A percentile compares a stretch with the other conserved stretches of the same genome.
These are phyloP conservation scores for Holothuria glaberrima DNA, from an alignment of 35 echinoderm and acorn worm genomes.

Conservation along the genomic window DNA sequence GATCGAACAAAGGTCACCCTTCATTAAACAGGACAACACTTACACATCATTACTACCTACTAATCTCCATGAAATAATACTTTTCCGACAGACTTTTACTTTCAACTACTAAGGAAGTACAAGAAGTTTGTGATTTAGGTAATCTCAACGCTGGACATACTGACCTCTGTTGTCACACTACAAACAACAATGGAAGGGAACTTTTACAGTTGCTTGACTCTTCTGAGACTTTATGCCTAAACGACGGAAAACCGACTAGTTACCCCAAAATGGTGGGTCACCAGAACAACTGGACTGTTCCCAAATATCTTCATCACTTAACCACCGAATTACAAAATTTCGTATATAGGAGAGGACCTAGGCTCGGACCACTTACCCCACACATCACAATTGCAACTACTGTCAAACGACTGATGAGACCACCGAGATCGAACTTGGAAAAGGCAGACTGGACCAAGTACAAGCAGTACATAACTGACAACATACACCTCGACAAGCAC, in stretches of 20 bases:
- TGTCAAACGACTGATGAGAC: background rate
- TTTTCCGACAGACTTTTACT: too few species aligned
- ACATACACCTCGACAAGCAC: background rate
- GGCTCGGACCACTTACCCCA: background rate
- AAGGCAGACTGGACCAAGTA: background rate
- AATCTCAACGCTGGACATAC: background rate
- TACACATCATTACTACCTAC: too few species aligned
- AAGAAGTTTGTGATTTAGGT: background rate
- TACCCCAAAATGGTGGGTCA: background rate
- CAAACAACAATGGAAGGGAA: background rate
- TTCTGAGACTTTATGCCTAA: background rate
- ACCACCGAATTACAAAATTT: background rate
- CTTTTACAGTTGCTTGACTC: too few species aligned
- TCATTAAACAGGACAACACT: too few species aligned
- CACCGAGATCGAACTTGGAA: background rate
- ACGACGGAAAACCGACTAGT: background rate
- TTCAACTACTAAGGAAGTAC: too few species aligned
- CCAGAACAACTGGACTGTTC: conserved; percentile 29
- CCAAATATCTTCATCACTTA: background rate
- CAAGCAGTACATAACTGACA: background rate
- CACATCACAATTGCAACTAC: background rate
- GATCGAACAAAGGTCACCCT: too few species aligned
- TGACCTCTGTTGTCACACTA: background rate
- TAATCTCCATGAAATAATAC: too few species aligned
- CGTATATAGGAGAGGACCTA: background rate